Evolutionary conservation across 2,888 invertebrate species (phyloP), one percentile per base, ranked within the genome.

Genomic region (Lordiphosa andalusiaca): DNA sequence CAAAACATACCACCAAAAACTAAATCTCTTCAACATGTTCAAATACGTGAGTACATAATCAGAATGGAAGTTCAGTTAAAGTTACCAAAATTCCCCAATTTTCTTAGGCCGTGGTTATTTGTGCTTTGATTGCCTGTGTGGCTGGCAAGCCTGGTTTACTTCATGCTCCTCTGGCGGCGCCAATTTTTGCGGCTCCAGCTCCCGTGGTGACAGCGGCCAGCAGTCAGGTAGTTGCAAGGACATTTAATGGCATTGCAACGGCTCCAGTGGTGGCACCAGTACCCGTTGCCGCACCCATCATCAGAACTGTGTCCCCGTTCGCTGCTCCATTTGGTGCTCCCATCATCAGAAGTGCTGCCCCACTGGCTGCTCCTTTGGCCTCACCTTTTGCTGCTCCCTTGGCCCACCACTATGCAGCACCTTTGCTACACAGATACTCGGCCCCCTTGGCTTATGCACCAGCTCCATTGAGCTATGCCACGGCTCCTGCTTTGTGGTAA

Each of bases 201-300:
- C 83, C 85, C 0, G 68, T 84, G n/a, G 73, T 86, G 13, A 86
- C 86, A 6, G 84, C 86, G 46, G 81, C 84, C 60, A 86, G 85
- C 35, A 86, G 75, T 55, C 86, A 86, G 51, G 71, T 82, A 36
- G 70, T 85, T 63, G 84, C 84, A 16, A 63, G 85, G 35, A 86
- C 73, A 6, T 74, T 68, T 55, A 85, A 85, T 68, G 85, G 85
- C n/a, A 83, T 86, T 35, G 84, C 84, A 16, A 51, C 71, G 19
- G 82, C 86, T 0, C 82, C 86, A 1, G 25, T 84, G 52, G 50
- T 78, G 49, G 76, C 65, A 36, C 74, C 66, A 13, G 42, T 74
- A 1, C 67, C 73, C 2, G 19, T 19, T 16, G 64, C 30, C 3
- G 30, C 30, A 30, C 30, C 30, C 30, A 30, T 44, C 10, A 3